Conservation (phyloP, 2,113 vertebrate species). For the Gorsachius goisagi region DNA sequence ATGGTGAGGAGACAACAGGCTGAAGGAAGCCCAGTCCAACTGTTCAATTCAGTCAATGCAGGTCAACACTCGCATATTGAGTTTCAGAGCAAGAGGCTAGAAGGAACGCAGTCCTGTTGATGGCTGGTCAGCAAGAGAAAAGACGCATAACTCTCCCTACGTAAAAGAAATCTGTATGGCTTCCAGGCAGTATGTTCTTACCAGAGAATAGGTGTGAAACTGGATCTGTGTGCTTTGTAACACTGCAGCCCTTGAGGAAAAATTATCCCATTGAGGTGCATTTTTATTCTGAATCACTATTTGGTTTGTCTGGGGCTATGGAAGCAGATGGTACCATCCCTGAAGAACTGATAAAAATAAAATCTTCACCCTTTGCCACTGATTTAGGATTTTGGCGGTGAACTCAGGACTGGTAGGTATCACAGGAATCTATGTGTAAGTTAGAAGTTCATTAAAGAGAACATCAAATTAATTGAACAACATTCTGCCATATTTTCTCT, state of each 20-base stretch:
- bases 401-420: neutral
- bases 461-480: neutral
- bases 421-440: neutral
- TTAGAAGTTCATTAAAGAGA: neutral
- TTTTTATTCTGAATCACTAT: neutral
- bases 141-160: neutral
- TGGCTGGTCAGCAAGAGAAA: neutral
- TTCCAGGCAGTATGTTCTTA: neutral
- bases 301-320: neutral
- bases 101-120: neutral
- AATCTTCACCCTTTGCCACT: neutral
- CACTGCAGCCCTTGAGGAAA: neutral
- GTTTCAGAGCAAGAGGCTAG: neutral
- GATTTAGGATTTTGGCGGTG: neutral
- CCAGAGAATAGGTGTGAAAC: neutral
- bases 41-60: neutral
- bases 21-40: neutral
- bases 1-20: neutral
- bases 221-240: neutral
- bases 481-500: neutral
- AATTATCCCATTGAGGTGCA: neutral
- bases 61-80: neutral
- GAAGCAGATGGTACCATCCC: neutral
- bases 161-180: neutral
- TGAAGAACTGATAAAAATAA: neutral